Conservation (phyloP, 30 jellyfish, hydroid and myxozoan genomes). For the Aurelia aurita complex sp. Pacific region DNA sequence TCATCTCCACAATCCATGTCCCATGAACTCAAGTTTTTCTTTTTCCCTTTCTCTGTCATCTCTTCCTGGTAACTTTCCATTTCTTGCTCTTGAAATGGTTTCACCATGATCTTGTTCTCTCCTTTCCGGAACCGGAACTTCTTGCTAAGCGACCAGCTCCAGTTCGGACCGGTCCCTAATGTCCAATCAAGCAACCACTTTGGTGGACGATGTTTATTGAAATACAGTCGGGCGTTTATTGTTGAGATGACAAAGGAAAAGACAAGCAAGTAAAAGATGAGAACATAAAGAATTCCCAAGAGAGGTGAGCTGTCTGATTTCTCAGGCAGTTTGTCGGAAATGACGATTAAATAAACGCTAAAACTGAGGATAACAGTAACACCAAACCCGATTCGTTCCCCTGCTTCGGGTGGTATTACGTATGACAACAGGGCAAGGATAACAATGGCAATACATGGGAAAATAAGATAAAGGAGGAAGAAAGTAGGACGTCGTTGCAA, state of each 20-base stretch:
- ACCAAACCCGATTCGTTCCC: constrained; percentile 92
- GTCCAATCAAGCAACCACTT: constrained; percentile 47
- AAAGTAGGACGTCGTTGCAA: constrained; percentile 64
- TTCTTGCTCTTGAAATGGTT: background rate
- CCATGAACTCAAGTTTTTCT: too few relatives aligned
- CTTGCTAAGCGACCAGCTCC: background rate
- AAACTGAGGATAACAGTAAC: constrained; percentile 84
- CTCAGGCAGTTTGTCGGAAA: constrained; percentile 86
- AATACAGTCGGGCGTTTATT: constrained; percentile 47
- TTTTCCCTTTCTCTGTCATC: too few relatives aligned
- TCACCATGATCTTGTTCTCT: constrained; percentile 3
- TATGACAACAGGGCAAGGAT: constrained; percentile 59
- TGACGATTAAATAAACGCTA: constrained; percentile 86
- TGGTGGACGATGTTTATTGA: constrained; percentile 53
- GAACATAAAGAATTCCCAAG: constrained; percentile 72
- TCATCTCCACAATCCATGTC: too few relatives aligned
- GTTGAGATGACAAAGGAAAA: constrained; percentile 52
- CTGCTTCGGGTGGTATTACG: constrained; percentile 84
- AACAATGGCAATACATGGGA: constrained; percentile 77
- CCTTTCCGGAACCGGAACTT: background rate
- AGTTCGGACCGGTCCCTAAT: background rate
- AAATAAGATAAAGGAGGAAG: constrained; percentile 70
- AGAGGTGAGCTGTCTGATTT: constrained; percentile 80
- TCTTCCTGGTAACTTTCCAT: too few relatives aligned
- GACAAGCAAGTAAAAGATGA: constrained; percentile 56